Base-by-base conservation (phyloP, 23 tunicate species). In the Halocynthia aurantium region DNA sequence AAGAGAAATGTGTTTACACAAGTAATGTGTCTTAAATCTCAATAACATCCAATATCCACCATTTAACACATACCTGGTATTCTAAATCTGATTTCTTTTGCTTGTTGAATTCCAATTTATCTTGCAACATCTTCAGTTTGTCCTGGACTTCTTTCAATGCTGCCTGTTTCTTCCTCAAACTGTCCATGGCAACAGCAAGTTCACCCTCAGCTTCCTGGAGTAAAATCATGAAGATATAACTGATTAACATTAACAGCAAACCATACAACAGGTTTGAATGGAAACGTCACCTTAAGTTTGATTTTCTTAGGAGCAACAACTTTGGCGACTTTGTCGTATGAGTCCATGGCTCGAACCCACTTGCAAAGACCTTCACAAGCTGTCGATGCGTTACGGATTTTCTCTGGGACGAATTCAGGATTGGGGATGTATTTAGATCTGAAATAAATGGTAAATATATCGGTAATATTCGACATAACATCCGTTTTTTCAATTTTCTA, bases 281-380 rank as follows among this genome's bases (percentile, higher is more conserved):
- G n/a, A 58, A n/a, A 4, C 17, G 2, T 72, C 19, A 84, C 97
- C 93, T 93, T 87, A 18, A 93, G 89, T 71, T 93, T 93, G 21
- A 87, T 81, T 72, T 93, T 93, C 80, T 93, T 93, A n/a, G 98
- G 98, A 19, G 98, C 98, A 44, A 93, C 98, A 70, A 93, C 80
- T 58, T 93, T 93, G 22, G 94, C 94, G 6, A 93, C 98, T 55
- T 74, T 87, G 61, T 93, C 98, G 76, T 93, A 93, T 0, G 94
- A 87, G 53, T 93, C 98, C 93, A 93, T 93, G 60, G 98, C 98
- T 55, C 94, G 64, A 7, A 94, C 96, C 99, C 99, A 94, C 60
- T 94, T 94, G 80, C 99, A 94, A 50, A 94, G 72, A 68, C 99
- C 99, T 68, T 88, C 99, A 77, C 96, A 88, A 8, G 99, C 99